These are phyloP conservation scores for Xiphophorus hellerii DNA, from an alignment of 2,113 vertebrate genomes.

Conservation along the genomic window DNA sequence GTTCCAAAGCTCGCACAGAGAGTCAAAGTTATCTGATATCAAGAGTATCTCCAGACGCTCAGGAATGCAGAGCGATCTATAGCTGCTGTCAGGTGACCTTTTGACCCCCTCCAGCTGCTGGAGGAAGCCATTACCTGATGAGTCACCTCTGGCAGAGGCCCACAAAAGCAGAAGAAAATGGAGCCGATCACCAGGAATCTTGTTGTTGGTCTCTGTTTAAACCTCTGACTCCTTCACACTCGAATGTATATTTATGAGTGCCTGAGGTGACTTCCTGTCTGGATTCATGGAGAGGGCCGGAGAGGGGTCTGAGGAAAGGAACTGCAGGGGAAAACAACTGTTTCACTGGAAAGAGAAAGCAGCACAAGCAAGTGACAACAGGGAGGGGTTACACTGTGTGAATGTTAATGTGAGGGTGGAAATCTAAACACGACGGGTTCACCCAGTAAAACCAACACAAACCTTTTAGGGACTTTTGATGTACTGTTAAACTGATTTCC, in stretches of 20 bases:
- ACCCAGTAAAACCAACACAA: neutral
- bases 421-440: neutral
- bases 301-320: constrained; percentile 4
- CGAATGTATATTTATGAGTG: constrained; percentile 5
- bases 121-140: constrained; percentile 48
- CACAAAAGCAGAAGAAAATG: constrained; percentile 20
- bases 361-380: neutral
- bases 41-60: constrained; percentile 22
- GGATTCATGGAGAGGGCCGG: neutral
- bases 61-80: constrained; percentile 34
- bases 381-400: neutral
- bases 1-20: neutral
- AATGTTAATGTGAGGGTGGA: neutral
- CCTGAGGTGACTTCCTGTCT: neutral
- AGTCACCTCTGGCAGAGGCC: constrained; percentile 31
- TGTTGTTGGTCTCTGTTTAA: constrained; percentile 1
- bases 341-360: neutral
- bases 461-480: too few species aligned
- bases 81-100: constrained; percentile 36
- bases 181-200: constrained; percentile 24
- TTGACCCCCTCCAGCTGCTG: constrained; percentile 54
- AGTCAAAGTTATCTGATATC: constrained; percentile 49
- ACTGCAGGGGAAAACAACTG: neutral
- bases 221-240: neutral
- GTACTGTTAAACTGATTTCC: neutral